Percentiles rank a stretch among this genome's conserved stretches.
These are phyloP conservation scores for Myotis davidii DNA, from an alignment of 2,113 vertebrate genomes.

Conservation along the genomic window DNA sequence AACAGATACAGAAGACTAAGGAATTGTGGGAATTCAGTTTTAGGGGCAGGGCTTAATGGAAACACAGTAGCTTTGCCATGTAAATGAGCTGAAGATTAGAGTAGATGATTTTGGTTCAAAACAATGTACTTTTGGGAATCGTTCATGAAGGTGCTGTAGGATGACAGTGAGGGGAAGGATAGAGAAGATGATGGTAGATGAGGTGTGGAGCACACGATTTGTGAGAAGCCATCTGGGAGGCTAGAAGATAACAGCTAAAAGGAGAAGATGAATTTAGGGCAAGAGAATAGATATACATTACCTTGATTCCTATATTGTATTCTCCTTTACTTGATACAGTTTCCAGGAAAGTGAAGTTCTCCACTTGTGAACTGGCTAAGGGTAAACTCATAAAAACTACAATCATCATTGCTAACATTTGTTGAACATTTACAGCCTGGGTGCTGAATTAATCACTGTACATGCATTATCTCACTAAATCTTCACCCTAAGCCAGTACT, in stretches of 20 bases:
- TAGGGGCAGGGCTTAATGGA: neutral
- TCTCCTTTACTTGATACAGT: neutral
- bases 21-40: neutral
- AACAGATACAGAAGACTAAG: neutral
- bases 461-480: neutral
- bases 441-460: neutral
- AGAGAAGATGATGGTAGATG: neutral
- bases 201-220: rapidly evolving
- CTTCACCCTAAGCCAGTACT: neutral
- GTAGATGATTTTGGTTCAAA: neutral
- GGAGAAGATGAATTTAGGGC: neutral
- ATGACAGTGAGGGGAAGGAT: neutral
- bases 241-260: neutral
- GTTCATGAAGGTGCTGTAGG: neutral
- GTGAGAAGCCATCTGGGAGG: neutral
- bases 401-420: neutral
- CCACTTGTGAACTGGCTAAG: neutral
- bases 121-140: neutral
- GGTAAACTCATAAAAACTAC: neutral
- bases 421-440: neutral
- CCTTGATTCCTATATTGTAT: neutral
- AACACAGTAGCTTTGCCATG: neutral
- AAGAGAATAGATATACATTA: neutral
- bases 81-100: neutral
- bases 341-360: neutral